Evolutionary conservation across 2,888 invertebrate genomes (phyloP), one percentile per base, ranked within the genome.

Genomic region (Calliopum simillimum): DNA sequence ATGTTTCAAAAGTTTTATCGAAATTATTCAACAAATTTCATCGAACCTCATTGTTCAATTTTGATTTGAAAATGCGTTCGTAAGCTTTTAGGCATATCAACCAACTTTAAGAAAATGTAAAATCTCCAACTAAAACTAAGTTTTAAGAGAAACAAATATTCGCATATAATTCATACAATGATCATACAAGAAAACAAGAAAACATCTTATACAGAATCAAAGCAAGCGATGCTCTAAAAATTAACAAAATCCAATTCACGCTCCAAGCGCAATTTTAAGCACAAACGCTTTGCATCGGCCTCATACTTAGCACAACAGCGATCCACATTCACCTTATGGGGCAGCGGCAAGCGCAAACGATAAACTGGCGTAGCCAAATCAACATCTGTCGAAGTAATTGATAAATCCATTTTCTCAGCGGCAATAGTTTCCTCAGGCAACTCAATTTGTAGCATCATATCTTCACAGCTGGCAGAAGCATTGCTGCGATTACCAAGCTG

Each of bases 181-280:
- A 33, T 33, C 33, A 33, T 33, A 8, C 33, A 1, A 33, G 8
- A 33, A 8, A 33, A 2, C 8, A 33, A 4, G n/a, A 63, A n/a
- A 47, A 63, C 41, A 49, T 56, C 56, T 41, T 16, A 23, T 2
- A 8, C 25, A 62, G 44, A 46, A 46, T 16, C 5, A 47, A 46
- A 43, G 25, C 6, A 71, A 47, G 2, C 47, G 21, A 33, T 33
- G 21, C 46, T 67, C 88, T 89, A 96, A 87, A 97, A 96, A 87
- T 97, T 97, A 64, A 96, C 87, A 83, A 89, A 92, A 87, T 97
- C 97, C 77, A 94, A 90, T 84, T 97, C 96, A 69, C 97, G 89
- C 71, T 89, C 88, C 84, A 97, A 88, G 72, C 89, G 89, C 62
- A 97, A 86, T 6, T 92, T 93, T 56, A 97, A 87, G 67, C 89